Evolutionary conservation across 2,797 vertebrate species (phyloP), one percentile per base, ranked within the genome.

Genomic region (Falco novaeseelandiae): DNA sequence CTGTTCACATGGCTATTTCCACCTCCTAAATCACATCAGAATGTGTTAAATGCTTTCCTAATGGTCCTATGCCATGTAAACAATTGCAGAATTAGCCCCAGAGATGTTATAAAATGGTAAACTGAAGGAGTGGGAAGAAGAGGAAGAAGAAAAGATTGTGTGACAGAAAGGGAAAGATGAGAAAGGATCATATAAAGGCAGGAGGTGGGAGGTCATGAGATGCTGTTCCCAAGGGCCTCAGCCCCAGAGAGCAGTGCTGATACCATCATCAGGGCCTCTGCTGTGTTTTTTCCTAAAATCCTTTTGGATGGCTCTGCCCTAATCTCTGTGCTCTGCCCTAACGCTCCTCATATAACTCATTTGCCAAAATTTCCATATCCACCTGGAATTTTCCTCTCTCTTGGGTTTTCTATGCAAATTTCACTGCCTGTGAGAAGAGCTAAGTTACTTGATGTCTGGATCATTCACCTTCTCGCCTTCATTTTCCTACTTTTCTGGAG

Each of bases 401-500:
- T 32, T 52, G 70, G 57, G 34, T 84, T 91, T 96, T 89, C 74
- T 84, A 20, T 87, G 74, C 78, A 79, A 80, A 83, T 85, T 85
- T 57, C 52, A 52, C 27, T 71, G 74, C 38, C 63, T 91, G 36
- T 66, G 81, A 87, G 81, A 93, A 80, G 34, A 92, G 22, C 40
- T 63, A 8, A 81, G 51, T 52, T 66, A 55, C n/a, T 80, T 72
- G 71, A 57, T 83, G 67, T 83, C 74, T 92, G 81, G 77, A 83
- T 85, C 70, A 48, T 83, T 95, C 66, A 55, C 73, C 4, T 6
- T 63, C 86, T 90, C 2, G 0, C 80, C 62, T 79, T 69, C 62
- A 36, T 88, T 90, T 71, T 65, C 46, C 34, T 92, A 4, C 59
- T 70, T 92, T 96, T 90, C 77, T 80, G 71, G 48, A 89, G 52